Evolutionary conservation across 2,888 invertebrate species (phyloP).

Genomic region (Clistopyga incitator): DNA sequence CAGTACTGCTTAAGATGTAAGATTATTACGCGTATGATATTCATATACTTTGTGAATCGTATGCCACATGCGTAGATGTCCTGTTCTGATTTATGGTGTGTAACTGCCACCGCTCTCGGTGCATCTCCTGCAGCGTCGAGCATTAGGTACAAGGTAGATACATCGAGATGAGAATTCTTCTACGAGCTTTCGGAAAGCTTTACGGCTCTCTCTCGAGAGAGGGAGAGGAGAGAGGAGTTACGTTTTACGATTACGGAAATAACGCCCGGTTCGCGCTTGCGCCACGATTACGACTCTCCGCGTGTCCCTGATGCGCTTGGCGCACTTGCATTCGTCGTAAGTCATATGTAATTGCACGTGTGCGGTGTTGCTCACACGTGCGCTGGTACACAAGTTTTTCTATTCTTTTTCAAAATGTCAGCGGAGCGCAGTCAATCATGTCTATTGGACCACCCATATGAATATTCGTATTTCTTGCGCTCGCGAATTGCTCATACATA

Average conservation of each 20-base stretch:
- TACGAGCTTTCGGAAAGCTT: slow-evolving; percentile 49
- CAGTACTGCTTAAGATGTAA: slow-evolving; percentile 57
- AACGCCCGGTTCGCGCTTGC: slow-evolving; percentile 71
- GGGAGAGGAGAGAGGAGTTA: slow-evolving; percentile 54
- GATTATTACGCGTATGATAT: slow-evolving; percentile 57
- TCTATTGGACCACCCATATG: slow-evolving; percentile 40
- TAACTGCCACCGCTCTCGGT: slow-evolving; percentile 62
- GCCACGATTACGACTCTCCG: slow-evolving; percentile 47
- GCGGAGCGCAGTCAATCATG: slow-evolving; percentile 20
- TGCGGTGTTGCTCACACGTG: not conserved
- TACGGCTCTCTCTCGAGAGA: slow-evolving; percentile 38
- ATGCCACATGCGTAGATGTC: slow-evolving; percentile 60
- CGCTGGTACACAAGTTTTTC: slow-evolving; percentile 6
- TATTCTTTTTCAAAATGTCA: slow-evolving; percentile 32
- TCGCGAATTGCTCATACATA: slow-evolving; percentile 20
- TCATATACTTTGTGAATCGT: slow-evolving; percentile 55
- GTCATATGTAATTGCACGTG: slow-evolving; percentile 18
- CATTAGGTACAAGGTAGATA: slow-evolving; percentile 11
- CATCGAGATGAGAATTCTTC: slow-evolving; percentile 25
- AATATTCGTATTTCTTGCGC: slow-evolving; percentile 25
- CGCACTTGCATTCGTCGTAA: slow-evolving; percentile 47
- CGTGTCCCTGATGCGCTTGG: slow-evolving; percentile 55
- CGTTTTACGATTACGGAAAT: slow-evolving; percentile 81
- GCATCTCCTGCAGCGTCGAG: slow-evolving; percentile 30
- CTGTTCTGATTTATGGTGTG: slow-evolving; percentile 64